Conservation (phyloP, 2,113 vertebrate genomes). For the Gila orcuttii region DNA sequence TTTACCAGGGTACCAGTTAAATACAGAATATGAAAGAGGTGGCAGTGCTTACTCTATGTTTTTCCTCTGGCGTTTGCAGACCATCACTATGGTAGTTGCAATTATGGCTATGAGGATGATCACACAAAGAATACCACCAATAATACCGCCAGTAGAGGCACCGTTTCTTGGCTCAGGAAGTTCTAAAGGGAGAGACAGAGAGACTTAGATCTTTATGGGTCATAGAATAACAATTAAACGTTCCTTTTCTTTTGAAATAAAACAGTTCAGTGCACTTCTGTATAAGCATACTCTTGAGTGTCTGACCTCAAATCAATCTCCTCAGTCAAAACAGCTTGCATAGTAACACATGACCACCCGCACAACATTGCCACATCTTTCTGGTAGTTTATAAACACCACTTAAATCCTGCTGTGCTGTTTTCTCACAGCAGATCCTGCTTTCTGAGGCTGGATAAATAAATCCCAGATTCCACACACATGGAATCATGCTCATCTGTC, state of each 20-base stretch:
- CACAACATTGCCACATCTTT: not conserved
- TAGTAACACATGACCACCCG: not conserved
- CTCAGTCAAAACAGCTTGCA: not conserved
- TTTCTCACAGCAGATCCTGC: not conserved
- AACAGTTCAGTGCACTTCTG: not conserved
- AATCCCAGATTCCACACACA: not conserved
- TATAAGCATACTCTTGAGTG: not conserved
- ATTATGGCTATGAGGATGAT: conserved; percentile 80
- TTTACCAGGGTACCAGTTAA: not conserved
- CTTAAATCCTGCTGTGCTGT: conserved; percentile 4
- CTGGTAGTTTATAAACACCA: not conserved
- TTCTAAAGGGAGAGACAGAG: conserved; percentile 57
- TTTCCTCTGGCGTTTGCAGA: conserved; percentile 74
- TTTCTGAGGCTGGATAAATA: not conserved
- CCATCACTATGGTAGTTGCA: conserved; percentile 75
- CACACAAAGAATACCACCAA: conserved; percentile 82
- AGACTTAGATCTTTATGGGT: not conserved
- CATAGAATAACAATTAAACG: not conserved
- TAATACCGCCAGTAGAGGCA: conserved; percentile 78
- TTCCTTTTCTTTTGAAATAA: not conserved
- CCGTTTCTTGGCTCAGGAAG: conserved; percentile 68
- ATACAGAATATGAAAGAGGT: not conserved
- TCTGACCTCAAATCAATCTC: not conserved
- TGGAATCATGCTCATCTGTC: not conserved
- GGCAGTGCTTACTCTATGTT: conserved; percentile 76